Conservation (phyloP, 2,113 vertebrate species). For the Urocolius indicus region DNA sequence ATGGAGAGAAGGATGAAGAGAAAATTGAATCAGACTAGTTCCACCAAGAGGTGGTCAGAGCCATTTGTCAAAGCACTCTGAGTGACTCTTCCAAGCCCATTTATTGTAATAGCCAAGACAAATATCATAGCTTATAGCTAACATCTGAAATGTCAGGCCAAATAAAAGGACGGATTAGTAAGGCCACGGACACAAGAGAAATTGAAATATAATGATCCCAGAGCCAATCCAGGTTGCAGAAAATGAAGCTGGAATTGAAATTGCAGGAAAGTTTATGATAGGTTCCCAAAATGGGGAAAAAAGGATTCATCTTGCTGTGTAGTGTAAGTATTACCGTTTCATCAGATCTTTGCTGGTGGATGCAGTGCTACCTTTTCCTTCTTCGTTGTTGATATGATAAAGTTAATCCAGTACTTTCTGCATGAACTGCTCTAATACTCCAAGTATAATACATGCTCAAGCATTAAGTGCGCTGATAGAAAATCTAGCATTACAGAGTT, state of each 20-base stretch:
- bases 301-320: neutral
- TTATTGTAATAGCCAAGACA: slow-evolving; percentile 56
- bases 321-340: slow-evolving; percentile 15
- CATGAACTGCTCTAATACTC: slow-evolving; percentile 49
- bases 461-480: neutral
- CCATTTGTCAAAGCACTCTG: neutral
- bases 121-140: slow-evolving; percentile 56
- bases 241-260: slow-evolving; percentile 19
- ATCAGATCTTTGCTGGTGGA: neutral
- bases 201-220: neutral
- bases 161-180: slow-evolving; percentile 65
- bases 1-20: neutral
- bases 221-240: neutral
- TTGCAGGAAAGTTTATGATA: neutral
- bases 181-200: slow-evolving; percentile 47
- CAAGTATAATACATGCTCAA: slow-evolving; percentile 33
- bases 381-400: slow-evolving; percentile 4
- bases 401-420: slow-evolving; percentile 60
- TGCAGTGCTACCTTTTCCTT: slow-evolving; percentile 12
- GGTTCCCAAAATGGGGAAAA: neutral
- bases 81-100: slow-evolving; percentile 37
- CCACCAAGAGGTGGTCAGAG: slow-evolving; percentile 15
- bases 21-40: neutral
- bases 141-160: slow-evolving; percentile 56
- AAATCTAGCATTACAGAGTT: slow-evolving; percentile 25